A percentile compares a stretch with the other conserved stretches of the same genome.
Evolutionary conservation across 2,113 vertebrate genomes (phyloP).

Genomic region (Anhinga anhinga): DNA sequence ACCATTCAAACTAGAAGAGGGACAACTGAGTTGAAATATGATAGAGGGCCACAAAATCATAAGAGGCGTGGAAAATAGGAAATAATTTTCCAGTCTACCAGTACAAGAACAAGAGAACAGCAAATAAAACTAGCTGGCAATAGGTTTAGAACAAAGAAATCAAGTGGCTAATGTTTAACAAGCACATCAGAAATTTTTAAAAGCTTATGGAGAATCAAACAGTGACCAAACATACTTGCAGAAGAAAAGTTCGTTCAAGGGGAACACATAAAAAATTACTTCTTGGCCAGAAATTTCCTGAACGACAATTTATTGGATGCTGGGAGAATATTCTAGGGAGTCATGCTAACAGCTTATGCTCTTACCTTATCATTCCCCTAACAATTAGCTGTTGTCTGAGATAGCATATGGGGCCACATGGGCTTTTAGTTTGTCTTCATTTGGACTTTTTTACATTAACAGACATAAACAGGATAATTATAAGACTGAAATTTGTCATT

Average conservation of each 20-base stretch:
- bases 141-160: neutral
- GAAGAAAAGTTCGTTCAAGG: neutral
- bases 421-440: neutral
- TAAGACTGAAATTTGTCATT: neutral
- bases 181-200: neutral
- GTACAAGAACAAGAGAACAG: neutral
- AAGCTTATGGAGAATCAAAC: neutral
- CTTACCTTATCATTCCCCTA: neutral
- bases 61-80: neutral
- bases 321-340: neutral
- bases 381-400: neutral
- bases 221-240: neutral
- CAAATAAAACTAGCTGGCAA: neutral
- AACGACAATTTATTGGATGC: neutral
- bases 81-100: neutral
- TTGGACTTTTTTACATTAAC: neutral
- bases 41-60: neutral
- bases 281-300: neutral
- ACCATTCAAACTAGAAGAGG: neutral
- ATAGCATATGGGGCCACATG: accelerated
- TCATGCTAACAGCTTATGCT: accelerated
- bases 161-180: neutral
- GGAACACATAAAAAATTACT: neutral
- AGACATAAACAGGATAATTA: neutral
- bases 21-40: neutral